Conservation (phyloP, 2,797 vertebrate species). For the Manis javanica region DNA sequence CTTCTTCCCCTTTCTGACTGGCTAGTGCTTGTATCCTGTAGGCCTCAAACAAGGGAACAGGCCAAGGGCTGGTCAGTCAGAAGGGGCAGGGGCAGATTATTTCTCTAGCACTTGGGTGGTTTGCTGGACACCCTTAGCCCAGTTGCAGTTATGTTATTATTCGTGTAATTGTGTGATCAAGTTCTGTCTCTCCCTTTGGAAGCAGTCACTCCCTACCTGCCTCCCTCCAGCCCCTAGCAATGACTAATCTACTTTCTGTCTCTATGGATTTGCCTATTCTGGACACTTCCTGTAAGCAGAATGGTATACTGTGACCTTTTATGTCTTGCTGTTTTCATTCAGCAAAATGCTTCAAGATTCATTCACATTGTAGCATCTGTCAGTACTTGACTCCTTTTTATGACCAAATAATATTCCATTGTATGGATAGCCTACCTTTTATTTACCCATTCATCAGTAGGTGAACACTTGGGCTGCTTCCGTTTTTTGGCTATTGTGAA, state of each 20-base stretch:
- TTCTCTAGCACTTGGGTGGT: not conserved
- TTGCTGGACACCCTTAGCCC: not conserved
- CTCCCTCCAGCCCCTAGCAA: not conserved
- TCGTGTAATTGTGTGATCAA: not conserved
- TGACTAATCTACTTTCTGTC: not conserved
- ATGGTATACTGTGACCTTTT: no score
- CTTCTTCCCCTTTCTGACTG: not conserved
- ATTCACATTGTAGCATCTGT: no score
- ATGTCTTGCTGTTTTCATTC: not conserved
- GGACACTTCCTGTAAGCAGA: not conserved
- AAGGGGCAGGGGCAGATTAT: fast-evolving
- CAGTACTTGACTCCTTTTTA: not conserved
- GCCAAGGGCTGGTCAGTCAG: not conserved
- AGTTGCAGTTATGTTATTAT: fast-evolving
- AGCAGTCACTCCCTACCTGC: not conserved
- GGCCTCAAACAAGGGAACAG: not conserved
- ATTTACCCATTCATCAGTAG: no score
- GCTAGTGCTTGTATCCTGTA: not conserved
- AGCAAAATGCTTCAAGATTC: fast-evolving
- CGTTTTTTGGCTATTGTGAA: not conserved
- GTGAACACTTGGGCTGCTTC: not conserved
- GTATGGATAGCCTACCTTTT: not conserved
- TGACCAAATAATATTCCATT: not conserved
- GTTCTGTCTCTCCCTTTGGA: not conserved
- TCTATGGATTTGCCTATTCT: not conserved